These are phyloP conservation scores for Arge pagana DNA, from an alignment of 2,888 invertebrate species.

Conservation along the genomic window DNA sequence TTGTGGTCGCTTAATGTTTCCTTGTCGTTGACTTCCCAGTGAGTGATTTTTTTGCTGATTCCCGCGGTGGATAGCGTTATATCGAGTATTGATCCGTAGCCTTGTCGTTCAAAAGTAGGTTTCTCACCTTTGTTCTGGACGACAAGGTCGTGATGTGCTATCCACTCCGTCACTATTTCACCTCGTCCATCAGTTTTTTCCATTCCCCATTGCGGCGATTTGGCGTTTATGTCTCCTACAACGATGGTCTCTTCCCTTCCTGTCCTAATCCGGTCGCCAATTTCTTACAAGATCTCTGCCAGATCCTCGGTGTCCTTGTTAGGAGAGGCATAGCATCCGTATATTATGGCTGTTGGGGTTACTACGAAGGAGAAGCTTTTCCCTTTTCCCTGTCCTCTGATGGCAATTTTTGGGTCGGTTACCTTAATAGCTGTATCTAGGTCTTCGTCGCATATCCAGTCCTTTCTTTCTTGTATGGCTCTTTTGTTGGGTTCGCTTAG, in stretches of 20 bases:
- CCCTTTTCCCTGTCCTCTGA: constrained; percentile 21
- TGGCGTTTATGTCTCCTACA: constrained; percentile 25
- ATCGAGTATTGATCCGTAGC: constrained; percentile 29
- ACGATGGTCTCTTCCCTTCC: constrained; percentile 21
- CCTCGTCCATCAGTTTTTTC: constrained; percentile 24
- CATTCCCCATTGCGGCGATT: constrained; percentile 32
- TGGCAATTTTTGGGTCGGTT: constrained; percentile 8
- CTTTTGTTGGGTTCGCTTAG: constrained; percentile 15
- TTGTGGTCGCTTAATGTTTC: constrained; percentile 31
- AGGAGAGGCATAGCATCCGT: constrained; percentile 21
- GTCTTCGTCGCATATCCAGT: constrained; percentile 25
- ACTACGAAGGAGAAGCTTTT: constrained; percentile 22
- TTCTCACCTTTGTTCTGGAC: constrained; percentile 23
- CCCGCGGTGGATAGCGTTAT: constrained; percentile 26
- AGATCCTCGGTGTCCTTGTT: constrained; percentile 18
- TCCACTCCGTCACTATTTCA: constrained; percentile 25
- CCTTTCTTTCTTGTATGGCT: constrained; percentile 20
- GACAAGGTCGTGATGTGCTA: constrained; percentile 18
- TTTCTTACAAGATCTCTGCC: constrained; percentile 21
- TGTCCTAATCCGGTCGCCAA: constrained; percentile 15
- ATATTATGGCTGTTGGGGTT: constrained; percentile 10
- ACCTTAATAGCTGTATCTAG: constrained; percentile 27
- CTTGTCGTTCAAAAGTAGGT: constrained; percentile 29
- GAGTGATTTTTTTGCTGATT: not conserved
- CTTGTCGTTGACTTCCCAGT: constrained; percentile 27